phyloP scores from a whole-genome alignment of 1,140 invertebrate species.

The Heliconius hewitsoni region DNA sequence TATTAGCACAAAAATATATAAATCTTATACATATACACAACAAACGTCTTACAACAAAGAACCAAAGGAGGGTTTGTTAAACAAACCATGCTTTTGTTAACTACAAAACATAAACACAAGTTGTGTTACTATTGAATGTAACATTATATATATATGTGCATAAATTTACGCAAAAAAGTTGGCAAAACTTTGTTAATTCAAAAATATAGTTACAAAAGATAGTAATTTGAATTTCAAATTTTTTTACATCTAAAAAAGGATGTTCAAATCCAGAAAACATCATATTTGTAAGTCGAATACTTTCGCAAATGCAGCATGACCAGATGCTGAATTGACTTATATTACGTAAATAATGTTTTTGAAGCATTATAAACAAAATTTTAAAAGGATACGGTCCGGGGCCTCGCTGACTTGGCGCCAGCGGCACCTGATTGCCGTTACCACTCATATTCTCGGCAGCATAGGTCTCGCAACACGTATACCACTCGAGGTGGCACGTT shows the following conservation, averaged over 20 bases:
- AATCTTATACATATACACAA: not conserved
- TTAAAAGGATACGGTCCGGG: slow-evolving; percentile 78
- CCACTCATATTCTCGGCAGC: slow-evolving; percentile 79
- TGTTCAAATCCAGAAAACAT: not conserved
- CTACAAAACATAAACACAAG: not conserved
- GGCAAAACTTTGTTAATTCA: not conserved
- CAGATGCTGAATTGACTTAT: slow-evolving; percentile 67
- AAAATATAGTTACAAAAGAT: not conserved
- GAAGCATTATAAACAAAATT: slow-evolving; percentile 53
- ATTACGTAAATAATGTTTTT: slow-evolving; percentile 78
- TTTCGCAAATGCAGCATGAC: slow-evolving; percentile 68
- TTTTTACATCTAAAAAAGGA: not conserved
- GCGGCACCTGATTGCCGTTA: slow-evolving; percentile 79
- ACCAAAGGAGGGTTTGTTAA: not conserved
- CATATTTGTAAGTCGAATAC: not conserved
- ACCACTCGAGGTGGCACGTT: slow-evolving; percentile 80
- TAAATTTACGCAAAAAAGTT: not conserved
- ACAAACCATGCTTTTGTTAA: not conserved
- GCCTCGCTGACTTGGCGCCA: slow-evolving; percentile 74
- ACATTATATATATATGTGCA: not conserved
- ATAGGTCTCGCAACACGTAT: slow-evolving; percentile 79
- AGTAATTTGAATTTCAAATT: not conserved
- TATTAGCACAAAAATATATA: not conserved
- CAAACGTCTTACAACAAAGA: not conserved
- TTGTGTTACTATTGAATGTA: not conserved